Evolutionary conservation across 2,797 vertebrate genomes (phyloP), one percentile per base, ranked within the genome.

Genomic region (Sus cebifrons): DNA sequence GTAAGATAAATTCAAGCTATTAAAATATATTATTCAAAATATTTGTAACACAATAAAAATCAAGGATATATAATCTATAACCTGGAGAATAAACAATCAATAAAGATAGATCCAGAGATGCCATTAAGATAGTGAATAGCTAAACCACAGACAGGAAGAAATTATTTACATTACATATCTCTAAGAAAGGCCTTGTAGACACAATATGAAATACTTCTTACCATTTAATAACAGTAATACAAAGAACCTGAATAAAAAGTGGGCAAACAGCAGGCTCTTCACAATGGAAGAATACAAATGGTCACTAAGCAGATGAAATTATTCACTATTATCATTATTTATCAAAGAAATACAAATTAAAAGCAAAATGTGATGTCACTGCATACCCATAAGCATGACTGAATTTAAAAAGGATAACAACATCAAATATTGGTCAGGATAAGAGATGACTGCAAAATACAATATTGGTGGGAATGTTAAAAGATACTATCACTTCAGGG

Each of bases 221-320:
- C 16, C 0, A 73, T 67, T 94, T 14, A 96, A 32, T 32, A 86
- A 91, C 40, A 73, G 84, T 64, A 49, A 85, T 60, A 58, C 36
- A 84, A 87, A 86, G 1, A 94, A 2, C 14, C 1, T 83, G 27
- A 83, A 75, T 40, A 83, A 74, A 27, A 82, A 79, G 52, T 25
- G 84, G 54, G 16, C 23, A 87, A 56, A 83, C 3, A 82, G 75
- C 11, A 96, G 49, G 58, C 0, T 1, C 5, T 64, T 85, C 44
- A 54, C 40, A 91, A 5, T 56, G 54, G 68, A 77, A 64, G 32
- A 89, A 62, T 52, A 75, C 5, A 40, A 95, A 52, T 56, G 27
- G 18, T 70, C 16, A 90, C 10, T 54, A 95, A 96, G 16, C 18
- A 64, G 90, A 85, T 70, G 67, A 90, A 96, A 81, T 36, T 94